Conservation (phyloP, 2,113 vertebrate genomes). For the Nothocercus nigrocapillus region DNA sequence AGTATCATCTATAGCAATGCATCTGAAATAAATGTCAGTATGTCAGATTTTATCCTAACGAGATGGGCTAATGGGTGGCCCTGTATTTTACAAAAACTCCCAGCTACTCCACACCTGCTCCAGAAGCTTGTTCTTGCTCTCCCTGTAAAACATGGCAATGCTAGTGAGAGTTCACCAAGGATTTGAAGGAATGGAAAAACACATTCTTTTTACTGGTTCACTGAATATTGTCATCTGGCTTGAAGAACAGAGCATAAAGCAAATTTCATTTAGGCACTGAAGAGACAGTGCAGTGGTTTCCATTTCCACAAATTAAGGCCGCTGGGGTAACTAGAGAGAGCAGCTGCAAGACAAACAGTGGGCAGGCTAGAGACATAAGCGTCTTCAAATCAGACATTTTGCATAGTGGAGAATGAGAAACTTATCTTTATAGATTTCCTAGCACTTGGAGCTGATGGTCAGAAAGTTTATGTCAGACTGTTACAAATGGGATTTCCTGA, state of each 20-base stretch:
- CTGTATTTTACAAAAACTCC: not conserved
- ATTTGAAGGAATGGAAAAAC: not conserved
- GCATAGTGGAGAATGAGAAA: not conserved
- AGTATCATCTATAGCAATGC: not conserved
- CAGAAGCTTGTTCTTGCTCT: not conserved
- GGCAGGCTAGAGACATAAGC: not conserved
- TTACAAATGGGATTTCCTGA: not conserved
- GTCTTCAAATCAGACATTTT: not conserved
- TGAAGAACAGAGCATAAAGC: not conserved
- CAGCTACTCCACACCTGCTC: not conserved
- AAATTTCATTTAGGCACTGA: constrained; percentile 28
- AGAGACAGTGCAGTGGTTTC: not conserved
- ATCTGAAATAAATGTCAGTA: not conserved
- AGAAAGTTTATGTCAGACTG: not conserved
- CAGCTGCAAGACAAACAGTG: not conserved
- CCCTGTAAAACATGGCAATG: not conserved
- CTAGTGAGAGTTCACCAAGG: not conserved
- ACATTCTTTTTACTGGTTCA: not conserved
- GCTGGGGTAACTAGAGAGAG: not conserved
- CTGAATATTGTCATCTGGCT: not conserved
- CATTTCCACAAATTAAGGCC: not conserved
- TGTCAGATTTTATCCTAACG: not conserved
- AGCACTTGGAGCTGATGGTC: not conserved
- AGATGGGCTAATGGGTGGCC: too few species aligned
- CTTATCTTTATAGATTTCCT: not conserved